Evolutionary conservation across 2,113 vertebrate genomes (phyloP).

Genomic region (Propithecus coquereli): DNA sequence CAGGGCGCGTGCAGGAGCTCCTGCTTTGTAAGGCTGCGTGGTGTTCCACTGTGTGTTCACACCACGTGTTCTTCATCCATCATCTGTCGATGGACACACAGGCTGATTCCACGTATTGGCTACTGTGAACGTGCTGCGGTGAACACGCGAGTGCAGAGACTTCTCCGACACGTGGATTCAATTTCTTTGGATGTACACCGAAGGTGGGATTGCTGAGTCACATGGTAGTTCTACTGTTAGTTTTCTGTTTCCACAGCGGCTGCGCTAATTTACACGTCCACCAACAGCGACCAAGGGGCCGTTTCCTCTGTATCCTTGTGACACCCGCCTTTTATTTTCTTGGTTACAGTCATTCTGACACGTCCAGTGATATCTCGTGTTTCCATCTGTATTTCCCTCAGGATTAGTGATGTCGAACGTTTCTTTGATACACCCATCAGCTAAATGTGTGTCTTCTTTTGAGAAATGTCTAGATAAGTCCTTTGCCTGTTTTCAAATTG

Average conservation of each 20-base stretch:
- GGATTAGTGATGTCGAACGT: neutral
- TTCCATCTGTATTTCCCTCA: neutral
- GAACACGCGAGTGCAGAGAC: accelerated
- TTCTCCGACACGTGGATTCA: neutral
- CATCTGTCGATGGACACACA: accelerated
- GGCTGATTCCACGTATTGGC: neutral
- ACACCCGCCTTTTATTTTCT: neutral
- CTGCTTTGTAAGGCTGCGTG: neutral
- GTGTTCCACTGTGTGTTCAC: neutral
- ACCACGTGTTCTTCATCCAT: neutral
- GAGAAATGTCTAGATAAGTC: neutral
- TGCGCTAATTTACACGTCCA: neutral
- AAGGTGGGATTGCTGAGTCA: neutral
- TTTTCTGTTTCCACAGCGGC: neutral
- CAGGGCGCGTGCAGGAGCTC: neutral
- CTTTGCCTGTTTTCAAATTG: neutral
- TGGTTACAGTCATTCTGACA: neutral
- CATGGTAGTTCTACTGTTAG: neutral
- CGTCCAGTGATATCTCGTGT: neutral
- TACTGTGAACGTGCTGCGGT: neutral
- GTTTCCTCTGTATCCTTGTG: too few relatives aligned
- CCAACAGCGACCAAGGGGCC: too few relatives aligned
- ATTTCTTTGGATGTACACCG: neutral
- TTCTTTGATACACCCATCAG: neutral
- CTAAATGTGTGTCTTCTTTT: neutral